A percentile compares a stretch with the other conserved stretches of the same genome.
These are phyloP conservation scores for Neolamprologus toae DNA, from an alignment of 2,113 vertebrate genomes.

Conservation along the genomic window DNA sequence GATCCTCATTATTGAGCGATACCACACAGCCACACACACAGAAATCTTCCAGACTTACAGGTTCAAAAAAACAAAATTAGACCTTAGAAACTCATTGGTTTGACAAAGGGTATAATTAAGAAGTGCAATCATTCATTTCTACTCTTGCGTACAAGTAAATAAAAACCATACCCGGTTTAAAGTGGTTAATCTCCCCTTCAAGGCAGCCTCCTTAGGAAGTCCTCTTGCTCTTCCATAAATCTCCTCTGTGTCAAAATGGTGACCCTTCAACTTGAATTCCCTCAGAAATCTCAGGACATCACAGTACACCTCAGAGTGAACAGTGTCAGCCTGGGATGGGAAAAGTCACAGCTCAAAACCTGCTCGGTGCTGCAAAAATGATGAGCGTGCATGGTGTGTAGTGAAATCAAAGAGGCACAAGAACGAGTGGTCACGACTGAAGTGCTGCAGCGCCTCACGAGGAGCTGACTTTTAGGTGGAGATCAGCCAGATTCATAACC, in stretches of 20 bases:
- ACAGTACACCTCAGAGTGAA: background rate
- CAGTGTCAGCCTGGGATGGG: background rate
- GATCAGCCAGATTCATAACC: background rate
- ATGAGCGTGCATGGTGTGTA: background rate
- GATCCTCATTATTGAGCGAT: constrained; percentile 71
- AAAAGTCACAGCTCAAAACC: background rate
- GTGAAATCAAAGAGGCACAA: background rate
- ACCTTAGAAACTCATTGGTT: background rate
- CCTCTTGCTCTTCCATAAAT: background rate
- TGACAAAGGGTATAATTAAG: background rate
- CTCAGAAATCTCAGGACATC: background rate
- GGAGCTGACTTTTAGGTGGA: background rate
- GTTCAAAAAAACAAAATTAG: background rate
- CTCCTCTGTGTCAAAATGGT: background rate
- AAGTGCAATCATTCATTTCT: background rate
- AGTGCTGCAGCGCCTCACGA: background rate
- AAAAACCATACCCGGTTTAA: background rate
- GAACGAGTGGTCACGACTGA: background rate
- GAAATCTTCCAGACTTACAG: background rate
- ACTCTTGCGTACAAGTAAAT: background rate
- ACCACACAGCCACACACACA: background rate
- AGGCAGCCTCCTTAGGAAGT: background rate
- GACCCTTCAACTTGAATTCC: background rate
- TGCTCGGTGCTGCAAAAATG: background rate
- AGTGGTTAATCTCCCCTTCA: background rate